A percentile compares a stretch with the other conserved stretches of the same genome.
phyloP scores from a whole-genome alignment of 2,113 vertebrate species.

The Rana temporaria region DNA sequence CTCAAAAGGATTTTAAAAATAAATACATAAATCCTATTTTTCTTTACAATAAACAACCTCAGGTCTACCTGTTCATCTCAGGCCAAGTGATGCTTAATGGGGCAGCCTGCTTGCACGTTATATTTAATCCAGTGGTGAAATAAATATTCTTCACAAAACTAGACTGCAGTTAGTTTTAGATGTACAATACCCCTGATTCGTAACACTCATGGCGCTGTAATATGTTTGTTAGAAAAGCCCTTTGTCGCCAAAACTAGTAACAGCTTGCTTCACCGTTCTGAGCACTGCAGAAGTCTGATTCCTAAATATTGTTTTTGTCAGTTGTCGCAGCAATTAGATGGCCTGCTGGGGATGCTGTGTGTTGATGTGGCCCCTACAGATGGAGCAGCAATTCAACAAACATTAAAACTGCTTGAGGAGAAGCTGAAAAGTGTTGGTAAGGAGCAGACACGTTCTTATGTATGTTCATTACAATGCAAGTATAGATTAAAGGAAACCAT shows the following conservation, averaged over 20 bases:
- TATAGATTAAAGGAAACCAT: neutral
- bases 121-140: too few relatives aligned
- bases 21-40: too few relatives aligned
- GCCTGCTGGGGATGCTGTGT: constrained; percentile 96
- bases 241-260: constrained; percentile 9
- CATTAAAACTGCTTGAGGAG: constrained; percentile 96
- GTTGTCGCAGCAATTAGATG: constrained; percentile 96
- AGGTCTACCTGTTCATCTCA: too few relatives aligned
- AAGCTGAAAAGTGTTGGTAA: constrained; percentile 96
- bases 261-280: neutral
- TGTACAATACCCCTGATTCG: neutral
- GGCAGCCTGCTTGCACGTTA: too few relatives aligned
- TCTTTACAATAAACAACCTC: too few relatives aligned
- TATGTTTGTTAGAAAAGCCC: neutral
- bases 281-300: constrained; percentile 13
- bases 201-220: neutral
- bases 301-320: constrained; percentile 66
- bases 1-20: too few relatives aligned
- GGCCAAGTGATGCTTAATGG: too few relatives aligned
- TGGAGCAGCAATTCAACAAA: constrained; percentile 95
- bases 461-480: neutral
- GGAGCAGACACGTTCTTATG: constrained; percentile 54
- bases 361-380: constrained; percentile 95
- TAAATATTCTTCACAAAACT: too few relatives aligned
- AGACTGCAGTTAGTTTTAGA: neutral